A percentile compares a stretch with the other conserved stretches of the same genome.
These are phyloP conservation scores for Galaxias olidus DNA, from an alignment of 2,797 vertebrate genomes.

Conservation along the genomic window DNA sequence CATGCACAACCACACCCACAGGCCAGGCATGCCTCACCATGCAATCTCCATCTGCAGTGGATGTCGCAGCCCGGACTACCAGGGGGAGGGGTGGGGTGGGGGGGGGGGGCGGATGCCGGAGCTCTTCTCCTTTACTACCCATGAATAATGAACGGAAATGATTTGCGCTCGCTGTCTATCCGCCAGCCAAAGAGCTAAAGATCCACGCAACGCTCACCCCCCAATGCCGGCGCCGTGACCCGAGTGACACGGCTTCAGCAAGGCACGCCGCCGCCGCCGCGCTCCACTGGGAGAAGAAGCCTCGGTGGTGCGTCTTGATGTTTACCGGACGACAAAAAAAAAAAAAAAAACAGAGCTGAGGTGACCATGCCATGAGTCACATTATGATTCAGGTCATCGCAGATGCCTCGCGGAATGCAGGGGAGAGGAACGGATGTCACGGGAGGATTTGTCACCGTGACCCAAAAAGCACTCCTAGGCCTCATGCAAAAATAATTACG, in stretches of 20 bases:
- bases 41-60: constrained; percentile 9
- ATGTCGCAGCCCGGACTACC: constrained; percentile 29
- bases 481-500: constrained; percentile 71
- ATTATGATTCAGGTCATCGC: constrained; percentile 27
- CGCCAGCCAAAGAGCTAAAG: constrained; percentile 14
- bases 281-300: constrained; percentile 6
- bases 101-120: too few species aligned
- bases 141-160: constrained; percentile 58
- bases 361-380: constrained; percentile 27
- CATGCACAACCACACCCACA: constrained; percentile 13
- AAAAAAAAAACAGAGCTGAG: constrained; percentile 18
- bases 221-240: background rate
- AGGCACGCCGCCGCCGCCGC: background rate
- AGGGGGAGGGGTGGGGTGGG: too few species aligned
- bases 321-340: constrained; percentile 20
- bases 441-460: constrained; percentile 44
- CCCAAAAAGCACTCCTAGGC: constrained; percentile 52
- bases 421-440: constrained; percentile 23
- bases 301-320: constrained; percentile 8
- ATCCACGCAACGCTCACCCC: constrained; percentile 13
- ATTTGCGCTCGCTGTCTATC: constrained; percentile 39
- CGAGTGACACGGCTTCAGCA: background rate
- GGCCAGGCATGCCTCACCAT: constrained; percentile 8
- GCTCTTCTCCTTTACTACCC: background rate
- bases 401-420: background rate